These are phyloP conservation scores for Entomyzon cyanotis DNA, from an alignment of 2,113 vertebrate genomes.

Conservation along the genomic window DNA sequence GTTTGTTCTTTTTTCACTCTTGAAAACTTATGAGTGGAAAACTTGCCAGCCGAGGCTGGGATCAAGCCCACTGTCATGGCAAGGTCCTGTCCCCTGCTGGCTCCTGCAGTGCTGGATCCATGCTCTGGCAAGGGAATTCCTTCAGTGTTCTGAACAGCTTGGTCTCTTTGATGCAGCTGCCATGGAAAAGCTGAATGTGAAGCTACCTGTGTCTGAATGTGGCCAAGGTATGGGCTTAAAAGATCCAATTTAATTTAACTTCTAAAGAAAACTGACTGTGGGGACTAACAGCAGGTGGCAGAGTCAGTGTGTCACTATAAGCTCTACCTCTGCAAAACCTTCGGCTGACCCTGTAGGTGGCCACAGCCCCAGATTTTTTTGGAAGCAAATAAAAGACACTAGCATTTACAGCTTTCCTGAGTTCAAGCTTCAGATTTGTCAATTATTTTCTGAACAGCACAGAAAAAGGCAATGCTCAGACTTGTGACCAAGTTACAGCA, in stretches of 20 bases:
- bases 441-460: neutral
- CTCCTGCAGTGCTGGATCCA: too few species aligned
- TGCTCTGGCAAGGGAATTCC: neutral
- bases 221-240: neutral
- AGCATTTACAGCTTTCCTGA: neutral
- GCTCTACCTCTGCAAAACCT: neutral
- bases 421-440: neutral
- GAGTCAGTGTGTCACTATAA: rapidly evolving
- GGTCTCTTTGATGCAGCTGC: neutral
- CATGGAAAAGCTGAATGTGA: neutral
- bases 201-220: neutral
- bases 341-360: rapidly evolving
- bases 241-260: neutral
- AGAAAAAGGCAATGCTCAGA: neutral
- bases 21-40: neutral
- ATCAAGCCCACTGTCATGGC: rapidly evolving
- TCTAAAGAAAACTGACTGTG: neutral
- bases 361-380: too few species aligned
- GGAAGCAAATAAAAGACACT: neutral
- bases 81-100: rapidly evolving
- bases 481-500: neutral
- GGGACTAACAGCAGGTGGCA: neutral
- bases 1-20: neutral
- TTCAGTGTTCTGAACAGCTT: too few species aligned
- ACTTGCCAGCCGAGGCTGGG: neutral